Evolutionary conservation across 2,888 invertebrate species (phyloP).

Genomic region (Halictus quadricinctus): DNA sequence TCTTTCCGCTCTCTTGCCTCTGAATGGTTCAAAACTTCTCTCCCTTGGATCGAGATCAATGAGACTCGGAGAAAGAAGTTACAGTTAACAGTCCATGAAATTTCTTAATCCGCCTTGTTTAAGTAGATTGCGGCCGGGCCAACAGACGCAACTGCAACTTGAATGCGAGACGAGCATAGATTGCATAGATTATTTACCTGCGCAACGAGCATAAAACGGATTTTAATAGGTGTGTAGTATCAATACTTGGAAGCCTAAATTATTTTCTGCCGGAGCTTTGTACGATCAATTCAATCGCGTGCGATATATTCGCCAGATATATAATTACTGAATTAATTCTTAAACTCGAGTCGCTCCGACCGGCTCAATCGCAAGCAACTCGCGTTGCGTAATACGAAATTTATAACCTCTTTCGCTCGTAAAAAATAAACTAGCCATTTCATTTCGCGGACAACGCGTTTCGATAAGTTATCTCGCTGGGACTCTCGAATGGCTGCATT

Average conservation of each 20-base stretch:
- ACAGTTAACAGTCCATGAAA: neutral
- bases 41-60: slow-evolving; percentile 34
- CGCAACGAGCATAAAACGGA: neutral
- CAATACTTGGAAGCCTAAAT: neutral
- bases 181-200: neutral
- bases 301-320: too few species aligned
- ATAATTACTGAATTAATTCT: neutral
- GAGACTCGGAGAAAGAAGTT: neutral
- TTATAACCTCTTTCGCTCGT: neutral
- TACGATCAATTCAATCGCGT: neutral
- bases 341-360: neutral
- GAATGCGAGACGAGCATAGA: neutral
- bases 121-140: neutral
- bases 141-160: neutral
- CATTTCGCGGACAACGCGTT: neutral
- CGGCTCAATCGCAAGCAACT: neutral
- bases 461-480: neutral
- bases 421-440: neutral
- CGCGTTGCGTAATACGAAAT: neutral
- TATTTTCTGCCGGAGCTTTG: neutral
- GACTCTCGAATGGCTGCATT: neutral
- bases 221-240: neutral
- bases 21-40: slow-evolving; percentile 12
- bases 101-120: neutral
- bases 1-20: slow-evolving; percentile 29